Conservation (phyloP, 2,113 vertebrate genomes). For the Pungitius pungitius region DNA sequence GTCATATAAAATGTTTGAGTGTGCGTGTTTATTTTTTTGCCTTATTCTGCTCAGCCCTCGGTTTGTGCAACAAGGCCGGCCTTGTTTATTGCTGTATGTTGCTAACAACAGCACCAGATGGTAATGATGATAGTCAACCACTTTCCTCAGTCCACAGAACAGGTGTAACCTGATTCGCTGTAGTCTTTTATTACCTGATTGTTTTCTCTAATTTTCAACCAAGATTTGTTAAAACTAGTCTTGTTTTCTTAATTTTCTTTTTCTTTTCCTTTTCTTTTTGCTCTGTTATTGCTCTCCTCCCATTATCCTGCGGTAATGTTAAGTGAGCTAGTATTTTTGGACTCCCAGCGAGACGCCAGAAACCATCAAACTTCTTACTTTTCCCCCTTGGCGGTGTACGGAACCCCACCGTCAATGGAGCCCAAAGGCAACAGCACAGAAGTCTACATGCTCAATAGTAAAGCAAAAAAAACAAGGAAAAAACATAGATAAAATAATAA, state of each 20-base stretch:
- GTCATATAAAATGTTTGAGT: conserved; percentile 32
- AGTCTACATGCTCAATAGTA: conserved; percentile 73
- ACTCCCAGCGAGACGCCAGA: conserved; percentile 55
- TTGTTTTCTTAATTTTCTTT: background rate
- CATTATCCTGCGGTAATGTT: conserved; percentile 61
- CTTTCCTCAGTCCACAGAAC: conserved; percentile 53
- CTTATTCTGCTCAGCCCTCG: conserved; percentile 61
- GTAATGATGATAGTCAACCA: conserved; percentile 57
- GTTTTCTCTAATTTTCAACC: conserved; percentile 55
- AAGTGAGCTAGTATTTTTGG: conserved; percentile 72
- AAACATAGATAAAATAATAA: conserved; percentile 48
- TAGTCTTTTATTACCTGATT: conserved; percentile 51
- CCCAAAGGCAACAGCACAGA: conserved; percentile 67
- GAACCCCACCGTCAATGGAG: conserved; percentile 65
- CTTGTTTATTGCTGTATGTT: conserved; percentile 74
- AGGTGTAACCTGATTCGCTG: conserved; percentile 68
- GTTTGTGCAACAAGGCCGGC: conserved; percentile 49
- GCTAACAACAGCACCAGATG: conserved; percentile 77
- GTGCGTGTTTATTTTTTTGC: conserved; percentile 54
- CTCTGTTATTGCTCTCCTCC: conserved; percentile 29
- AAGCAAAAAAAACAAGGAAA: conserved; percentile 32
- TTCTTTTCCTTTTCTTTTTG: background rate
- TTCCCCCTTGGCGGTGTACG: conserved; percentile 61
- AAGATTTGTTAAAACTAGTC: conserved; percentile 34
- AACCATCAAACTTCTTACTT: conserved; percentile 68